Evolutionary conservation across 2,888 invertebrate species (phyloP), one percentile per base, ranked within the genome.

Genomic region (Sycophila texana): DNA sequence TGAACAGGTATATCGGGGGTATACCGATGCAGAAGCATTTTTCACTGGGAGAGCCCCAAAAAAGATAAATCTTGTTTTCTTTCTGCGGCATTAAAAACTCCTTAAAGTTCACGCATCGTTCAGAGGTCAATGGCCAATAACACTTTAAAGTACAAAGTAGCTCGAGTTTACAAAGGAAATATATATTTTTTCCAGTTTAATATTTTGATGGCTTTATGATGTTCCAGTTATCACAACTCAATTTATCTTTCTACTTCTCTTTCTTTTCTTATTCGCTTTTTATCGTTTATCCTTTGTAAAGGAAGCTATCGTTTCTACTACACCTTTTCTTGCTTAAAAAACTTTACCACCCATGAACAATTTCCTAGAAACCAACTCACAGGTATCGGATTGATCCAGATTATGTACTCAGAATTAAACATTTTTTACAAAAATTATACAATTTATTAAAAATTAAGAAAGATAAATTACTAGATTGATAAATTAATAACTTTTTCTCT

Each of bases 51-150:
- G 7, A 39, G 22, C 60, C 53, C 16, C 71, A 58, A 60, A 49
- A 63, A 30, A 80, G 67, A 76, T 79, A 79, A 79, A 79, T 79
- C 75, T 75, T 72, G 72, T 74, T 79, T 67, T 71, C 70, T 57
- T 47, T 49, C 47, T 16, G 55, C 5, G 49, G 26, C 79, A 60
- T 75, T 79, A 72, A 74, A 70, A 72, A 75, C 53, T 60, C 53
- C 61, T 79, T 74, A 71, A 67, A 70, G 71, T 74, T 79, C 66
- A 75, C 18, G 55, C 53, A 72, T 66, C 51, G 55, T 49, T 60
- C 30, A 18, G 3, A 57, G 76, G 68, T 73, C 61, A 53, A 80
- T 68, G 73, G 26, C 55, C 76, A 68, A 55, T 61, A 47, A n/a
- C 12, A 55, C 67, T 47, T 55, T 26, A 53, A 74, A 53, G 60